Percentiles rank a stretch among this genome's conserved stretches.
These are phyloP conservation scores for Probaryconus sp. DNA, from an alignment of 1,140 invertebrate genomes.

Conservation along the genomic window DNA sequence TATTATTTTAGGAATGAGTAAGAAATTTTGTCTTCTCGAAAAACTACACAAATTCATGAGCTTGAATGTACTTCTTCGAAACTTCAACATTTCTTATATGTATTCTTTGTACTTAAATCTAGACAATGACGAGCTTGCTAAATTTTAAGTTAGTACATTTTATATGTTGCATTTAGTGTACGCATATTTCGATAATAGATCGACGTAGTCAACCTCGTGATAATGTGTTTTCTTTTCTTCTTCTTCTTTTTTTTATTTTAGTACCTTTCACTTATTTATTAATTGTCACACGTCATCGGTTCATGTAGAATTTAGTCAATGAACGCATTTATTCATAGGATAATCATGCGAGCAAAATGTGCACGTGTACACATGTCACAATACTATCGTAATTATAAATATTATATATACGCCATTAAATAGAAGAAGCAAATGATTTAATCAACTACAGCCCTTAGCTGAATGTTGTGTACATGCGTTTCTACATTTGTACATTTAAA, in stretches of 20 bases:
- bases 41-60: too few species aligned
- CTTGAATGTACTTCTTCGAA: not conserved
- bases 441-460: constrained; percentile 26
- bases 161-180: constrained; percentile 20
- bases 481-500: constrained; percentile 72
- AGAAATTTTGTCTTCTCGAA: constrained; percentile 18
- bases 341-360: constrained; percentile 13
- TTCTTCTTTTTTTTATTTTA: not conserved
- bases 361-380: constrained; percentile 11
- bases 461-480: constrained; percentile 62
- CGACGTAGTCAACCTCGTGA: too few species aligned
- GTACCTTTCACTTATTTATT: not conserved
- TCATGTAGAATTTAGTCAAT: constrained; percentile 28
- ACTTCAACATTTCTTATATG: not conserved
- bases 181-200: too few species aligned
- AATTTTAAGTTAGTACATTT: not conserved
- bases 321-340: constrained; percentile 32
- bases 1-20: too few species aligned
- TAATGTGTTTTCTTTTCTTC: not conserved
- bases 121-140: too few species aligned
- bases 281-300: not conserved
- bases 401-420: constrained; percentile 20
- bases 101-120: too few species aligned
- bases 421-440: constrained; percentile 15
- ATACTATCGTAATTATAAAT: constrained; percentile 30